phyloP scores from a whole-genome alignment of 2,113 vertebrate species.

The Ictidomys tridecemlineatus region DNA sequence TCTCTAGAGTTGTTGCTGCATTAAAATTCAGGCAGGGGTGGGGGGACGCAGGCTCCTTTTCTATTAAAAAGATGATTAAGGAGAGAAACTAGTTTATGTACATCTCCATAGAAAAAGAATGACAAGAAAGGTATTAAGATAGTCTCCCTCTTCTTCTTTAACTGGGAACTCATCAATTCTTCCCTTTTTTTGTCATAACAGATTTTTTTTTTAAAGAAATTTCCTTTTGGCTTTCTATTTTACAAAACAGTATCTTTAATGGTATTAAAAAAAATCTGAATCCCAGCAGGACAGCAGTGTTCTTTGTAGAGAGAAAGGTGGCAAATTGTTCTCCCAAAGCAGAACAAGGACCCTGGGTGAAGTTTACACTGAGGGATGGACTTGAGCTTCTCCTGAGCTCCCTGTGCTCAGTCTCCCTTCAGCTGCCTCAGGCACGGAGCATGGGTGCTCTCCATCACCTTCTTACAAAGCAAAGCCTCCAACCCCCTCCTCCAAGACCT shows the following conservation, averaged over 20 bases:
- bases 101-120: slow-evolving; percentile 42
- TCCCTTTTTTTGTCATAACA: slow-evolving; percentile 13
- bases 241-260: slow-evolving; percentile 13
- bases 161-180: not conserved
- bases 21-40: slow-evolving; percentile 42
- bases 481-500: too few relatives aligned
- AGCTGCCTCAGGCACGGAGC: too few relatives aligned
- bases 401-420: not conserved
- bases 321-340: not conserved
- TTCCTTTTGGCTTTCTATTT: slow-evolving; percentile 41
- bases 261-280: not conserved
- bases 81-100: slow-evolving; percentile 48
- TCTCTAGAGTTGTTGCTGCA: slow-evolving; percentile 54
- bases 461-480: too few relatives aligned
- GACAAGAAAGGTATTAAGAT: slow-evolving; percentile 19
- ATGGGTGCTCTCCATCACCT: not conserved
- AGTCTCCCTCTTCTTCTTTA: slow-evolving; percentile 19
- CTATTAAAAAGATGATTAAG: not conserved
- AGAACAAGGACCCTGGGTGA: not conserved
- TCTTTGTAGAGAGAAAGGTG: not conserved
- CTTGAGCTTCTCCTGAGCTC: not conserved
- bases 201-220: not conserved
- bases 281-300: not conserved
- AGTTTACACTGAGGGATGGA: too few relatives aligned
- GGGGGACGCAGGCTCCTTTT: not conserved